Conservation (phyloP, 1,140 invertebrate species). For the Aphaenogaster floridana region DNA sequence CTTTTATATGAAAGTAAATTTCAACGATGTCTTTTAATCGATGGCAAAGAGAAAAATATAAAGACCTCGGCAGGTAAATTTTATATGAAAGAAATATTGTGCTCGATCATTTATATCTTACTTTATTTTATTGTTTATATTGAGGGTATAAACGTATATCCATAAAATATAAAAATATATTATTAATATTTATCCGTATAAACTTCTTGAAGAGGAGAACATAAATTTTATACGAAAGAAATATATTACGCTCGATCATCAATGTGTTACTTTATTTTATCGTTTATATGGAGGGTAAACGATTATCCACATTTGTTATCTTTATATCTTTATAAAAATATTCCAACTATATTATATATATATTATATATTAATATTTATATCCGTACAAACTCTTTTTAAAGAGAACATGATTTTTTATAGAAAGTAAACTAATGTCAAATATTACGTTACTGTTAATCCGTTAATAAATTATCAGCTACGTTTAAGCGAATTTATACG, state of each 20-base stretch:
- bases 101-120: background rate
- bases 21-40: background rate
- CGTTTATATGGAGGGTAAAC: no score
- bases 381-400: no score
- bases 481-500: background rate
- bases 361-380: no score
- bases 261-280: no score
- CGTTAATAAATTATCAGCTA: background rate
- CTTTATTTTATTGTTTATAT: background rate
- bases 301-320: no score
- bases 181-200: background rate
- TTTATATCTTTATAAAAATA: no score
- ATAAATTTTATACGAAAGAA: background rate
- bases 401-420: background rate
- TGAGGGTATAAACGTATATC: background rate
- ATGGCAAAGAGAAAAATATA: background rate
- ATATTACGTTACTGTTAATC: background rate
- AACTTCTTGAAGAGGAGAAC: background rate
- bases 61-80: background rate
- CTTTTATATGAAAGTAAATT: slow-evolving; percentile 1
- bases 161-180: background rate
- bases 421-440: background rate
- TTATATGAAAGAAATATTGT: background rate
- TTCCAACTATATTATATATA: no score
- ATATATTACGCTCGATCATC: no score